These are phyloP conservation scores for Zosterops hypoxanthus DNA, from an alignment of 2,113 vertebrate species.

Conservation along the genomic window DNA sequence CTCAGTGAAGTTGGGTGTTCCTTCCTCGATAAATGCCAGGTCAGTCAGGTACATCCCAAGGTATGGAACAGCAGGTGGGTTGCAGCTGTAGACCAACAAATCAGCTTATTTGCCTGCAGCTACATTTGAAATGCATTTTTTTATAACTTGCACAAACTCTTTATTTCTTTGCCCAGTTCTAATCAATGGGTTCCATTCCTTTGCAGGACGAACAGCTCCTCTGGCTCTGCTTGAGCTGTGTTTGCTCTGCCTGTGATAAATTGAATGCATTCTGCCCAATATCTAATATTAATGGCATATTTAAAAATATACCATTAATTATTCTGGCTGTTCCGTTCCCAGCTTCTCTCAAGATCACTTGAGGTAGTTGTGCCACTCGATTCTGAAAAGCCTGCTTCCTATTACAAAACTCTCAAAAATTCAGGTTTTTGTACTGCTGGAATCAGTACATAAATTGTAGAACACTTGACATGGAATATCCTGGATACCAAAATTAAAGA, in stretches of 20 bases:
- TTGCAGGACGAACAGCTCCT: neutral
- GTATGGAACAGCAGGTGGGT: slow-evolving; percentile 95
- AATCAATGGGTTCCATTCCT: neutral
- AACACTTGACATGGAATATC: neutral
- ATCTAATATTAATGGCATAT: neutral
- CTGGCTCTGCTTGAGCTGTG: neutral
- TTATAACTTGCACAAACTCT: neutral
- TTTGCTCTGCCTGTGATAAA: neutral
- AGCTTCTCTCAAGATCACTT: neutral
- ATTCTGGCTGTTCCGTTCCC: neutral
- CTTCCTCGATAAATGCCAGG: slow-evolving; percentile 97
- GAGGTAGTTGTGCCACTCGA: neutral
- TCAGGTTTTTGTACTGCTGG: neutral
- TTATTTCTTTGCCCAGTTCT: neutral
- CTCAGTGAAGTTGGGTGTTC: slow-evolving; percentile 97
- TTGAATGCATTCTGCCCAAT: neutral
- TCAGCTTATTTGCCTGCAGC: neutral
- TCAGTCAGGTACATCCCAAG: slow-evolving; percentile 99
- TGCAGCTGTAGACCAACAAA: slow-evolving; percentile 82
- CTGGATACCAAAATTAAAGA: neutral
- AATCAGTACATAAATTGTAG: neutral
- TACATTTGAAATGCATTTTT: neutral
- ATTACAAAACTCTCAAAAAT: neutral
- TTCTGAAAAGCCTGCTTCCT: neutral
- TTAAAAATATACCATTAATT: neutral